Evolutionary conservation across 2,888 invertebrate genomes (phyloP), one percentile per base, ranked within the genome.

Genomic region (Melangyna quadrimaculata): DNA sequence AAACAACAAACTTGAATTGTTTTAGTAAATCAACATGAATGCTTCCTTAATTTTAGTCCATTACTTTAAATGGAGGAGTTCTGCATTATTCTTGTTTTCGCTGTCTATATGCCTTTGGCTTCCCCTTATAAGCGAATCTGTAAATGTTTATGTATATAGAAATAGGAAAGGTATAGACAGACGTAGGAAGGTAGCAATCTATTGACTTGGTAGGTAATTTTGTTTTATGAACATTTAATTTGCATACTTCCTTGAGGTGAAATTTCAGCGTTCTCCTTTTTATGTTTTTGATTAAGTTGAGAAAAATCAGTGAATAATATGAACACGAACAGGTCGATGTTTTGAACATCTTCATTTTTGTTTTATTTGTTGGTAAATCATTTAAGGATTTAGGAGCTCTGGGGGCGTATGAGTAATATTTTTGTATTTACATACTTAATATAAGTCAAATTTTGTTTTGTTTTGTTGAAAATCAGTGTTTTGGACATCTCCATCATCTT

Each of bases 1-100:
- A 12, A 24, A 40, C 40, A 63, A 40, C 40, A 63, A 51, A 73
- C 55, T 73, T 37, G 70, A 83, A 78, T 83, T 83, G 78, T 83
- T 83, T 83, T 78, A 78, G 70, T 78, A 83, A 83, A 78, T 78
- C 83, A 78, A 78, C 61, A 78, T 37, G 74, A 78, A 71, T 78
- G 70, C 83, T 83, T 83, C 83, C 83, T 83, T 78, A 78, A 83
- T 83, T 78, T 83, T 55, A 74, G 65, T 53, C 57, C 83, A 83
- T 83, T 83, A 83, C 65, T 63, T 83, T 57, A 57, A 71, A 74
- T 71, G 74, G 83, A 70, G 78, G 78, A 78, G 70, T 77, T 75
- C 57, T 67, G 67, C 35, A 67, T 67, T 67, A 67, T 67, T 67
- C 67, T 67, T 35, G 51, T 48, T 67, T 48, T 48, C 4, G 12